Base-by-base conservation (phyloP, 2,797 vertebrate species). In the Tokudaia muenninki region DNA sequence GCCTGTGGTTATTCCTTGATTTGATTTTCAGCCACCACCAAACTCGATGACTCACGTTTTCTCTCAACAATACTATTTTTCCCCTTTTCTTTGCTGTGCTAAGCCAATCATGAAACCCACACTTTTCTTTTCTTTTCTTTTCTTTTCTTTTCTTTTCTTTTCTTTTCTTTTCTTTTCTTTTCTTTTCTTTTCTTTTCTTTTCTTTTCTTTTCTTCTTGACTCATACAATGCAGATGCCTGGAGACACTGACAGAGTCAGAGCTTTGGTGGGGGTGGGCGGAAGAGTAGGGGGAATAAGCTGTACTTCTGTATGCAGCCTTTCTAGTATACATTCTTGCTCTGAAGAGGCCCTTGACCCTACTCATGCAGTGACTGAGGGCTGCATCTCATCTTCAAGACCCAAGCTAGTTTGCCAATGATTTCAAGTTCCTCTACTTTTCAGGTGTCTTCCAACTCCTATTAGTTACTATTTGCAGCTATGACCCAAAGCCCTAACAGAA, bases 11-110 rank as follows among this genome's bases (percentile, higher is more conserved):
- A 55, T 37, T 31, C 19, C 67, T 91, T 82, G 70, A 87, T 93
- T 95, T 59, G 92, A 83, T 82, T 96, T 89, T 55, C 83, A 92
- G 74, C 78, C 65, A 67, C 41, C 44, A 90, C 24, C 67, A 75
- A 94, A 24, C 67, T 21, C 26, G 14, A 78, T 91, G 59, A 91
- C 34, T 95, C 78, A 87, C 41, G 21, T 57, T 31, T 52, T 87
- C 81, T 87, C 12, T 82, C 74, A 59, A 9, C 17, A 86, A 29
- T 52, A 24, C 7, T 34, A 10, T 52, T 87, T 91, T 72, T 10
- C 17, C 31, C 47, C 70, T 90, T 88, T 75, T 94, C 65, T 88
- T 90, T n/a, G 5, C 5, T 31, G 24, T 80, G n/a, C 91, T 95
- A 79, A 95, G 22, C 26, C 74, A 70, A 75, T 94, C 44, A 17